These are phyloP conservation scores for Platyrinchus mystaceus DNA, from an alignment of 2,797 vertebrate genomes.

Conservation along the genomic window DNA sequence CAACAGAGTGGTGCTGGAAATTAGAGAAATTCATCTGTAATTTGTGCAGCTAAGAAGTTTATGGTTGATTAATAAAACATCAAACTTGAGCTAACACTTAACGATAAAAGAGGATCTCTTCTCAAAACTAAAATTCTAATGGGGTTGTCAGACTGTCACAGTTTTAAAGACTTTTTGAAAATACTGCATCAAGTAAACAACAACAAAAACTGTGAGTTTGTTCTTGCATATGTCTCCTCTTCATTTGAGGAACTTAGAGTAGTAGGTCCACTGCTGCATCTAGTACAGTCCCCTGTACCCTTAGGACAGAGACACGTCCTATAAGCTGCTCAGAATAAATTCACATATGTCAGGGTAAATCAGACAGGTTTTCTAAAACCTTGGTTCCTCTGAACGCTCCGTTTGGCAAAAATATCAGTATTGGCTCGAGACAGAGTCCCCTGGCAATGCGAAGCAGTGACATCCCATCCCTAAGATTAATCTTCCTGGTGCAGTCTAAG, in stretches of 20 bases:
- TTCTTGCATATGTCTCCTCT: not conserved
- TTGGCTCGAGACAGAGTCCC: not conserved
- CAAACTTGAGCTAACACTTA: conserved; percentile 18
- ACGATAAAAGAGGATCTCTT: not conserved
- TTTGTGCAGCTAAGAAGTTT: conserved; percentile 35
- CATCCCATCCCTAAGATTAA: not conserved
- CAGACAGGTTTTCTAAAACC: not conserved
- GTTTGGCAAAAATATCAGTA: not conserved
- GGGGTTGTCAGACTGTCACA: not conserved
- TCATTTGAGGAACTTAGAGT: not conserved
- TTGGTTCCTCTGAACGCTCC: not conserved
- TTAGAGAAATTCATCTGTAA: conserved; percentile 26
- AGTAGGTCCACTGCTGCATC: not conserved
- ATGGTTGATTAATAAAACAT: conserved; percentile 14
- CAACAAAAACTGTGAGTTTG: not conserved
- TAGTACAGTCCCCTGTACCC: not conserved
- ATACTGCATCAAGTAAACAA: not conserved
- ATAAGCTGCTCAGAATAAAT: not conserved
- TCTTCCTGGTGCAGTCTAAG: not conserved
- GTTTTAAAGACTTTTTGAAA: not conserved
- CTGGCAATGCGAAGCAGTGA: not conserved
- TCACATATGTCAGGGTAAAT: not conserved
- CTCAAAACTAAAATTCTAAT: not conserved
- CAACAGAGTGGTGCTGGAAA: conserved; percentile 6
- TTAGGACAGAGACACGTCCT: not conserved